Evolutionary conservation across 2,113 vertebrate species (phyloP).

Genomic region (Astatotilapia flaviijosephi): DNA sequence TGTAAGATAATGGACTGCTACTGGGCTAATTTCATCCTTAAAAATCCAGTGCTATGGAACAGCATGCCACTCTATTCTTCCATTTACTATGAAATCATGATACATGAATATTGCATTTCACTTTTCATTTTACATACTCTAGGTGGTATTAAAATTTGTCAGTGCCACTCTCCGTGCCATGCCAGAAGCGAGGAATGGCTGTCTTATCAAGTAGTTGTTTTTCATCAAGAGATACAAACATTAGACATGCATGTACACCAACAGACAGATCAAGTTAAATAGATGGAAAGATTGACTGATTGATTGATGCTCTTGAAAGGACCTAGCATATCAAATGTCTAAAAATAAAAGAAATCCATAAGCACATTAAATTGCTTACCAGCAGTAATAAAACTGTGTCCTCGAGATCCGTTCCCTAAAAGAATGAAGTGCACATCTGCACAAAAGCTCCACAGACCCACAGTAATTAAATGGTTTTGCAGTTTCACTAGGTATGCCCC

Average conservation of each 20-base stretch:
- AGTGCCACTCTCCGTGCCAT: neutral
- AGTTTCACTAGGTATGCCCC: conserved; percentile 24
- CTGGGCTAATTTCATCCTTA: conserved; percentile 76
- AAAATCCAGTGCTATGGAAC: conserved; percentile 34
- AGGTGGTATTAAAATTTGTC: neutral
- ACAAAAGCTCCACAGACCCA: neutral
- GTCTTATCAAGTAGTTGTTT: neutral
- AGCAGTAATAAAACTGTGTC: neutral
- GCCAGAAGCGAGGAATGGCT: neutral
- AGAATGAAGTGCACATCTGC: neutral
- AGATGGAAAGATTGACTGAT: neutral
- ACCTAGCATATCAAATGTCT: neutral
- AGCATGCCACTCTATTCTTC: conserved; percentile 37
- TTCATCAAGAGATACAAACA: neutral
- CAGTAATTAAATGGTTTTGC: conserved; percentile 30
- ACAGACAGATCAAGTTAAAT: neutral
- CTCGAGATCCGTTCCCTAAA: neutral
- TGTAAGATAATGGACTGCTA: conserved; percentile 71
- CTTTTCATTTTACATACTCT: conserved; percentile 11
- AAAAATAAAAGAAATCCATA: neutral
- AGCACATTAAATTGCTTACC: neutral
- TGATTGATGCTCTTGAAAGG: neutral
- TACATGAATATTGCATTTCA: conserved; percentile 62
- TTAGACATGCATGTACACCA: neutral
- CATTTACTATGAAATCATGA: conserved; percentile 47